Conservation (phyloP, 2,113 vertebrate genomes). For the Danionella cerebrum region DNA sequence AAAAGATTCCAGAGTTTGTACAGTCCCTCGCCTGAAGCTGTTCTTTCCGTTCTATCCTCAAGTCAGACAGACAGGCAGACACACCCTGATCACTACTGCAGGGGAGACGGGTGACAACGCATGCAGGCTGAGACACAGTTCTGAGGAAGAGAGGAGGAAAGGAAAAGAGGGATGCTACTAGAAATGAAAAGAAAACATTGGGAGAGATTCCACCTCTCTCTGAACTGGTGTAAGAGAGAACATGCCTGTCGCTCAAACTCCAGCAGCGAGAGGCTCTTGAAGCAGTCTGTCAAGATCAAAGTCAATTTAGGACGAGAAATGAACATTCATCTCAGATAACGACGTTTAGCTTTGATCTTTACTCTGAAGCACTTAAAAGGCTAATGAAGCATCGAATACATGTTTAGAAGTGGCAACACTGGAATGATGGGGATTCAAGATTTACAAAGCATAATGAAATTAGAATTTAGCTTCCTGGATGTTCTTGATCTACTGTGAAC, state of each 20-base stretch:
- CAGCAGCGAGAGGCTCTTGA: neutral
- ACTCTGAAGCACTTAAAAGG: too few relatives aligned
- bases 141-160: neutral
- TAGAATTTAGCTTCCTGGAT: too few relatives aligned
- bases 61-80: slow-evolving; percentile 2
- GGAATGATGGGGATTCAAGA: too few relatives aligned
- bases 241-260: neutral
- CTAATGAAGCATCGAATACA: too few relatives aligned
- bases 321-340: too few relatives aligned
- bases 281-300: neutral
- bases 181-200: slow-evolving; percentile 11
- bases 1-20: neutral
- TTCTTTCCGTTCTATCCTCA: neutral
- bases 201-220: neutral
- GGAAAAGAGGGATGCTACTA: slow-evolving; percentile 20
- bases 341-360: too few relatives aligned
- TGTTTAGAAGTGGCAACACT: too few relatives aligned
- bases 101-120: neutral
- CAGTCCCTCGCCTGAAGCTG: neutral
- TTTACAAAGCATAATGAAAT: too few relatives aligned
- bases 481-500: too few relatives aligned
- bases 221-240: neutral
- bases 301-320: too few relatives aligned
- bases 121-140: neutral
- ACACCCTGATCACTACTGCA: neutral